Conservation (phyloP, 2,888 invertebrate genomes). For the Disparrhopalites patrizii region DNA sequence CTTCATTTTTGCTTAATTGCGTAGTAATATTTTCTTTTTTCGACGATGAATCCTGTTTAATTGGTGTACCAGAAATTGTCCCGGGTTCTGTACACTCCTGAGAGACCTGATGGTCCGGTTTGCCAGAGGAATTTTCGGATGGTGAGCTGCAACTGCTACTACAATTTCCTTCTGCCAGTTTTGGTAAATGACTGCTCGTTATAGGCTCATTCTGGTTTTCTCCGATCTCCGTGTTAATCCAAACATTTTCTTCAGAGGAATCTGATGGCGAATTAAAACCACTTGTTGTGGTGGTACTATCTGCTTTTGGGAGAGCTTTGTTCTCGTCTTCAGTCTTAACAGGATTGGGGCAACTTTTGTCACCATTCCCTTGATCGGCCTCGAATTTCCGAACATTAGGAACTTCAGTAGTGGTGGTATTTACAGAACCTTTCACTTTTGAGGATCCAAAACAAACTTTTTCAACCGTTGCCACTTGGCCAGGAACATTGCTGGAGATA, state of each 20-base stretch:
- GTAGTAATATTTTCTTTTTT: not conserved
- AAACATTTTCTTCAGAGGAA: not conserved
- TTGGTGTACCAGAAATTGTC: not conserved
- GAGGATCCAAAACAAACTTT: too few relatives aligned
- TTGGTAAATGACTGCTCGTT: not conserved
- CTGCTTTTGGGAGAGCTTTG: not conserved
- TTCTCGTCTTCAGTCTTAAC: constrained; percentile 1
- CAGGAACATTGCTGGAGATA: too few relatives aligned
- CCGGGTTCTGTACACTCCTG: not conserved
- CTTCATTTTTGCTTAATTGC: not conserved
- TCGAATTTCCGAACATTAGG: not conserved
- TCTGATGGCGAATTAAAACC: not conserved
- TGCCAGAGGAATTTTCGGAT: not conserved
- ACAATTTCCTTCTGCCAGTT: not conserved
- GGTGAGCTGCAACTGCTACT: not conserved
- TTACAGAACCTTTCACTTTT: too few relatives aligned
- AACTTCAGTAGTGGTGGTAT: too few relatives aligned
- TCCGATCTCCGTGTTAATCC: not conserved
- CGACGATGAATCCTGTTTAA: not conserved
- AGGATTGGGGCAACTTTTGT: not conserved
- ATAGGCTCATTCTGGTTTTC: not conserved
- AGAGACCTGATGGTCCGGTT: not conserved
- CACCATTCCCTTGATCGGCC: not conserved
- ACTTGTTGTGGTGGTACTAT: not conserved
- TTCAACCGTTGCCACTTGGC: too few relatives aligned